Conservation (phyloP, 2,113 vertebrate genomes). For the Elgaria multicarinata region DNA sequence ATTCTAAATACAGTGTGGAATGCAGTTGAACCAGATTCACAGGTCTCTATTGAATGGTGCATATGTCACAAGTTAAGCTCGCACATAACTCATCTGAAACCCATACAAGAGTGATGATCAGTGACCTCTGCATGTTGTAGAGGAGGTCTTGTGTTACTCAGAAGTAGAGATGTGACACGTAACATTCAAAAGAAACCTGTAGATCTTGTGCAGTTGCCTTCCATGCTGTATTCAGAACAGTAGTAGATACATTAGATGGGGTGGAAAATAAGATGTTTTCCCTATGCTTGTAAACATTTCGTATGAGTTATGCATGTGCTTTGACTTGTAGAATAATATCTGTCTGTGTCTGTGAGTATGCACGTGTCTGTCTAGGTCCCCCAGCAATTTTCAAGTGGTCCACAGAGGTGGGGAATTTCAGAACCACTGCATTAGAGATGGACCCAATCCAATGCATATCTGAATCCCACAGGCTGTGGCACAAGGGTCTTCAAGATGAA, state of each 20-base stretch:
- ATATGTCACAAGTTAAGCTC: neutral
- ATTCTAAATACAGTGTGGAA: neutral
- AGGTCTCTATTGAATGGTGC: neutral
- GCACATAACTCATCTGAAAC: neutral
- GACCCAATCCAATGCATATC: neutral
- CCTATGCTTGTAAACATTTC: neutral
- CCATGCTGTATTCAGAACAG: neutral
- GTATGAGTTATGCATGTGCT: neutral
- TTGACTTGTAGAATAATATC: neutral
- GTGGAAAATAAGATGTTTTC: neutral
- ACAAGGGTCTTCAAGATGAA: too few relatives aligned
- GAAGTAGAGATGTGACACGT: neutral
- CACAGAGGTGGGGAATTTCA: neutral
- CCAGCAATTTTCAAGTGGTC: too few relatives aligned
- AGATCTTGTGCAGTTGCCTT: neutral
- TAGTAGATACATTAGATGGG: too few relatives aligned
- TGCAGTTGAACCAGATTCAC: neutral
- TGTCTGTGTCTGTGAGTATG: too few relatives aligned
- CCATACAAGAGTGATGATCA: neutral
- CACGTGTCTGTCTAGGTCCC: too few relatives aligned
- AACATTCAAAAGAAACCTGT: neutral
- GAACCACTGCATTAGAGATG: neutral
- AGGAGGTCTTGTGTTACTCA: too few relatives aligned
- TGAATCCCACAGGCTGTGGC: neutral
- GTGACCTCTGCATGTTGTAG: too few relatives aligned